Evolutionary conservation across 2,113 vertebrate genomes (phyloP).

Genomic region (Oplegnathus fasciatus): DNA sequence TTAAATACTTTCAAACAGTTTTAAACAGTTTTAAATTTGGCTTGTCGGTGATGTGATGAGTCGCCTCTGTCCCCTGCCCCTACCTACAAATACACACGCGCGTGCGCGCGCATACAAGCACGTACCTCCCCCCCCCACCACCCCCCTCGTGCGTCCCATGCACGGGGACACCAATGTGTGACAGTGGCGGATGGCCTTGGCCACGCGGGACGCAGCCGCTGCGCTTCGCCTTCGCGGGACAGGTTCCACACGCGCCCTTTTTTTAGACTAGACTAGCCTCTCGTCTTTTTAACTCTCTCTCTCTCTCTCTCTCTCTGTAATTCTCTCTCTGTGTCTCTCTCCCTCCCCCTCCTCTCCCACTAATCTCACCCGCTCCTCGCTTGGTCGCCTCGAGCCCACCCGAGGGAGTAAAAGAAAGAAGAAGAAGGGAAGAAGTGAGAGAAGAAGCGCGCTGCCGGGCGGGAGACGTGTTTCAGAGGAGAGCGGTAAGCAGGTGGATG

Average conservation of each 20-base stretch:
- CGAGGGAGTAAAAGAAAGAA: slow-evolving; percentile 70
- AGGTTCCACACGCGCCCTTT: slow-evolving; percentile 67
- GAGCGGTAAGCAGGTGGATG: slow-evolving; percentile 81
- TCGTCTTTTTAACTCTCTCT: slow-evolving; percentile 41
- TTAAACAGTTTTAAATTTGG: background rate
- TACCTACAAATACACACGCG: background rate
- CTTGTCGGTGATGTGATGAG: slow-evolving; percentile 2
- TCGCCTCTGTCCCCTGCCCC: background rate
- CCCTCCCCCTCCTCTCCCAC: slow-evolving; percentile 33
- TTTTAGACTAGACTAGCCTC: slow-evolving; percentile 60
- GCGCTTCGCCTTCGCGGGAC: slow-evolving; percentile 76
- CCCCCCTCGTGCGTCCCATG: slow-evolving; percentile 76
- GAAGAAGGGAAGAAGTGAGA: slow-evolving; percentile 23
- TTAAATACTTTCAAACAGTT: background rate
- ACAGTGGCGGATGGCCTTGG: slow-evolving; percentile 84
- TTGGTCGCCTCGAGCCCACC: slow-evolving; percentile 64
- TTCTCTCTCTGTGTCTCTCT: slow-evolving; percentile 7
- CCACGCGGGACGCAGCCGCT: slow-evolving; percentile 81
- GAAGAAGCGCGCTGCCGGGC: slow-evolving; percentile 59
- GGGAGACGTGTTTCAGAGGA: slow-evolving; percentile 74
- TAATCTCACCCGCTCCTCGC: slow-evolving; percentile 51
- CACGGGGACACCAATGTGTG: slow-evolving; percentile 72
- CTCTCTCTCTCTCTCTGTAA: slow-evolving; percentile 19
- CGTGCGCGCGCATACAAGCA: slow-evolving; percentile 5
- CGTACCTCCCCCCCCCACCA: background rate